Evolutionary conservation across 2,113 vertebrate species (phyloP), one percentile per base, ranked within the genome.

Genomic region (Lophotis ruficrista): DNA sequence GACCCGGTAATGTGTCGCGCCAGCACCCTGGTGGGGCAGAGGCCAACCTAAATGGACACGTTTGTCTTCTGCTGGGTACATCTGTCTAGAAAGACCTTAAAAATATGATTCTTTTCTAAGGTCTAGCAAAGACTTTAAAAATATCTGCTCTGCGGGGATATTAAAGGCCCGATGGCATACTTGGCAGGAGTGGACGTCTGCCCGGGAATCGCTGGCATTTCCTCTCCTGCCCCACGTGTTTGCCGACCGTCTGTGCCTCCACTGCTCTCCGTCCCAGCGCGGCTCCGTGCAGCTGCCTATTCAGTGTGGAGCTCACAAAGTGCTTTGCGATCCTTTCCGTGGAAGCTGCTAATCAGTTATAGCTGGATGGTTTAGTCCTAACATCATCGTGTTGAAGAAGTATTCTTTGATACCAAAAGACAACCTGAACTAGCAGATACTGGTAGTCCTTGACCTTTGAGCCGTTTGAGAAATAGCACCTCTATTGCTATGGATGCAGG

Each of bases 71-170:
- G 10, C 15, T 77, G 2, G 5, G 28, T 51, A 37, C 38, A 5
- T 43, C 64, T 70, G 64, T 24, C 81, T 53, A 57, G 72, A 73
- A 77, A 58, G n/a, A 87, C 41, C 24, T 93, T 68, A 72, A 91
- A 89, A 89, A 57, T 20, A 10, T 14, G 12, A 1, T 14, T 58
- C 14, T 12, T 69, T 77, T 1, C 31, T 60, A 28, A 51, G 8
- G 43, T 72, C 75, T 86, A 90, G 75, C 12, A 88, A 65, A 94
- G 65, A n/a, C 62, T 83, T 93, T 15, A 61, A 94, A 90, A 80
- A 86, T 83, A 77, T 50, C 79, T 83, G 20, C 57, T 76, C 61
- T 50, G 41, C 0, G 0, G 54, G 45, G 70, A 19, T 54, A 71
- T 50, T 37, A 85, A 78, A 86, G 48, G 58, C 57, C 37, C 4